phyloP scores from a whole-genome alignment of 2,113 vertebrate genomes.

The Calyptomena viridis region DNA sequence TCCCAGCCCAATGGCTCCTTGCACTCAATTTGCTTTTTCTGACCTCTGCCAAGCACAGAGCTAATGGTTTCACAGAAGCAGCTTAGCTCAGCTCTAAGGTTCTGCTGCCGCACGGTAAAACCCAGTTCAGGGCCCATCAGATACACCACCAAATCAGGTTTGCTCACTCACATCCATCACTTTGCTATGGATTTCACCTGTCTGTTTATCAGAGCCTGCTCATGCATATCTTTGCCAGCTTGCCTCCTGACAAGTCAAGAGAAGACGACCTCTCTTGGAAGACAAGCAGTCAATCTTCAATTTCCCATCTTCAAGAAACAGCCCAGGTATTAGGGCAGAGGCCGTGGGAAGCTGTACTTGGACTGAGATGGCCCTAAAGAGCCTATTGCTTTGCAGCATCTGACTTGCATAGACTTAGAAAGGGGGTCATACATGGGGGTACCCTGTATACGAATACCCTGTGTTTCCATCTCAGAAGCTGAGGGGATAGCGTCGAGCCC shows the following conservation, averaged over 20 bases:
- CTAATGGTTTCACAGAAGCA: slow-evolving; percentile 1
- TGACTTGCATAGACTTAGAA: background rate
- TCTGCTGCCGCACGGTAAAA: background rate
- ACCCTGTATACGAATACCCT: fast-evolving
- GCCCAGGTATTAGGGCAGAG: background rate
- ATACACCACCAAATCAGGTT: background rate
- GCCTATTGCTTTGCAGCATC: background rate
- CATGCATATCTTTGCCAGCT: background rate
- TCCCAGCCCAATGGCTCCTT: background rate
- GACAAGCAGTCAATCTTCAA: background rate
- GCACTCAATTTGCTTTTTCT: background rate
- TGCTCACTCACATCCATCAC: background rate
- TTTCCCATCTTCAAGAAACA: background rate
- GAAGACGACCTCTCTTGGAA: background rate
- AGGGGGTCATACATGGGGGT: background rate
- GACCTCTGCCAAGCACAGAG: background rate
- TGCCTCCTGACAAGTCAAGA: background rate
- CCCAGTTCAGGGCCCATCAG: background rate
- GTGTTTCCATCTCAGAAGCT: background rate
- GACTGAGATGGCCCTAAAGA: fast-evolving
- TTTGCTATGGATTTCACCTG: background rate
- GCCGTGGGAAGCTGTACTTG: background rate
- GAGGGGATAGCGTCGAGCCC: fast-evolving
- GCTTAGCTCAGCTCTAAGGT: slow-evolving; percentile 3
- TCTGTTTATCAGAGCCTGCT: background rate